Conservation (phyloP, 2,797 vertebrate species). For the Poecile montanus region DNA sequence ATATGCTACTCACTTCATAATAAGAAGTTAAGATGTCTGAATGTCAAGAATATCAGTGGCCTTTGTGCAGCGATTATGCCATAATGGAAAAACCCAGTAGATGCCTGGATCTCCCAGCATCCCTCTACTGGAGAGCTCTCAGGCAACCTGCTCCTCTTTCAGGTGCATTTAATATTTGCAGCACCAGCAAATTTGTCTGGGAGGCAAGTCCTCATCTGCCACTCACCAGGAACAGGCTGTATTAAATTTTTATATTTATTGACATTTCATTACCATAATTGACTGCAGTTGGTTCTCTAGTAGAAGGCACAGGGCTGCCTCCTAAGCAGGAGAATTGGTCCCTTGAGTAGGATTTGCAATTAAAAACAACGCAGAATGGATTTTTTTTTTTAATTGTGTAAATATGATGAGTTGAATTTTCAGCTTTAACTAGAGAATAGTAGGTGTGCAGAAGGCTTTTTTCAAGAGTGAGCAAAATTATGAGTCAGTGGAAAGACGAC, state of each 20-base stretch:
- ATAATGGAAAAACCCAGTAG: slow-evolving; percentile 66
- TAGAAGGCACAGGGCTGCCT: slow-evolving; percentile 84
- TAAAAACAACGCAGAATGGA: slow-evolving; percentile 88
- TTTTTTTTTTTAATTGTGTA: slow-evolving; percentile 89
- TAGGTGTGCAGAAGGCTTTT: slow-evolving; percentile 72
- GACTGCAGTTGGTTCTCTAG: slow-evolving; percentile 89
- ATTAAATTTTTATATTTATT: slow-evolving; percentile 99
- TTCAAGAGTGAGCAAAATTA: slow-evolving; percentile 84
- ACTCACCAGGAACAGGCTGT: slow-evolving; percentile 92
- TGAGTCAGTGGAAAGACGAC: slow-evolving; percentile 83
- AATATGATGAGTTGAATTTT: slow-evolving; percentile 89
- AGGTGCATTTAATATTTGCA: slow-evolving; percentile 92
- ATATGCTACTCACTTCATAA: not conserved
- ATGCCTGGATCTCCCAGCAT: slow-evolving; percentile 62
- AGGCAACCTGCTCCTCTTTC: slow-evolving; percentile 79
- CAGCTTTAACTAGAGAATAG: slow-evolving; percentile 78
- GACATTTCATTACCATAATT: slow-evolving; percentile 99
- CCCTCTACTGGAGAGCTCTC: slow-evolving; percentile 68
- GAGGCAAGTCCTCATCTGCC: slow-evolving; percentile 95
- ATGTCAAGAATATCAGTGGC: slow-evolving; percentile 50
- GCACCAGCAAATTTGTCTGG: slow-evolving; percentile 94
- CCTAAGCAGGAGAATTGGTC: slow-evolving; percentile 87
- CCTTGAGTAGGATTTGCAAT: slow-evolving; percentile 93
- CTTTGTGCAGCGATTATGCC: slow-evolving; percentile 30
- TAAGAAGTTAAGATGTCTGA: slow-evolving; percentile 68